phyloP scores from a whole-genome alignment of 2,113 vertebrate genomes.

The Psilopogon haemacephalus region DNA sequence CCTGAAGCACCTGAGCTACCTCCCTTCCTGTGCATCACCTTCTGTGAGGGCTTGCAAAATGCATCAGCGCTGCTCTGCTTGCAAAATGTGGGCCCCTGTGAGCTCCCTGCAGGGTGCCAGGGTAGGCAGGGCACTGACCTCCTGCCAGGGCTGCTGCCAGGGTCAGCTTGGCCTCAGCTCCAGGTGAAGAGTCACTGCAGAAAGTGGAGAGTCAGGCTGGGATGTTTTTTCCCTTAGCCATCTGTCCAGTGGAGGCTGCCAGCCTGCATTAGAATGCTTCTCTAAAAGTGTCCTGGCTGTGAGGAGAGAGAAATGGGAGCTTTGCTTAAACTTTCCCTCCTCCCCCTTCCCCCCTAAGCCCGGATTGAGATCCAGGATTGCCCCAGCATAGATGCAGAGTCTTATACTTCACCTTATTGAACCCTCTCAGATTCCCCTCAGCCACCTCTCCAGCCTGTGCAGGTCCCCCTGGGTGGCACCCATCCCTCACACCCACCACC shows the following conservation, averaged over 20 bases:
- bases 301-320: not conserved
- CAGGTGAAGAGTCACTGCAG: not conserved
- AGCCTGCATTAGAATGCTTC: not conserved
- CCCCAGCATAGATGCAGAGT: too few relatives aligned
- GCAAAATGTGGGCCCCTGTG: not conserved
- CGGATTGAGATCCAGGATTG: too few relatives aligned
- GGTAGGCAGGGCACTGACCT: not conserved
- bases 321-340: not conserved
- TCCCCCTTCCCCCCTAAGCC: not conserved
- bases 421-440: too few relatives aligned
- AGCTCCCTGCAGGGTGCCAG: rapidly evolving
- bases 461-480: too few relatives aligned
- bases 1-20: not conserved
- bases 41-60: not conserved
- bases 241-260: not conserved
- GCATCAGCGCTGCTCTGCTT: not conserved
- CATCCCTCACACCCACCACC: too few relatives aligned
- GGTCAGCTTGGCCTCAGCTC: not conserved
- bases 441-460: too few relatives aligned
- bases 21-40: not conserved
- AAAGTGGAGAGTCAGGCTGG: not conserved
- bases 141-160: not conserved
- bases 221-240: not conserved
- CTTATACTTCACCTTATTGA: too few relatives aligned
- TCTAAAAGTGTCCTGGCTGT: not conserved